phyloP scores from a whole-genome alignment of 2,113 vertebrate genomes.

The Nothocercus julius region DNA sequence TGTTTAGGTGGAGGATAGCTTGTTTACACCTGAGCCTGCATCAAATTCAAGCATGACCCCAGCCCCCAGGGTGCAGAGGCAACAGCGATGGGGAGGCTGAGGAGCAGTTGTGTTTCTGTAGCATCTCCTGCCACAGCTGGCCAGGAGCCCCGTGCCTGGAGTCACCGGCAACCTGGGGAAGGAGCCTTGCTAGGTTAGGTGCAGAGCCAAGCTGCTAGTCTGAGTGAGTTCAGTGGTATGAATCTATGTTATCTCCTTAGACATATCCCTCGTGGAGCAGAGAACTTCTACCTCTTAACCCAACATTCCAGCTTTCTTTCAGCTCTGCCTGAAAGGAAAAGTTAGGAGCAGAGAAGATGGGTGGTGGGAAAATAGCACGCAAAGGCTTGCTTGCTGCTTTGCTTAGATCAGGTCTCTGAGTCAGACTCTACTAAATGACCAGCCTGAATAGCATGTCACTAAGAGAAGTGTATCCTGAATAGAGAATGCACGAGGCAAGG shows the following conservation, averaged over 20 bases:
- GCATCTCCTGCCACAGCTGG: neutral
- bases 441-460: neutral
- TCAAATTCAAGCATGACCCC: neutral
- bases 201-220: neutral
- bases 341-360: neutral
- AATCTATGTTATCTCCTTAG: neutral
- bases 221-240: neutral
- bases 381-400: slow-evolving; percentile 14
- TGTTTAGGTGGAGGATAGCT: neutral
- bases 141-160: neutral
- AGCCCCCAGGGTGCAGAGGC: neutral
- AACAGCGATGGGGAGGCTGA: neutral
- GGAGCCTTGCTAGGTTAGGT: neutral
- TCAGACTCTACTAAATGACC: rapidly evolving
- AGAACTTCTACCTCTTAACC: neutral
- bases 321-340: neutral
- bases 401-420: neutral
- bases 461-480: neutral
- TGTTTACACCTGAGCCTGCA: neutral
- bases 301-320: neutral
- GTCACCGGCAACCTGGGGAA: neutral
- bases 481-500: neutral
- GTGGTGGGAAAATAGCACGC: neutral
- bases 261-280: rapidly evolving
- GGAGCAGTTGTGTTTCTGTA: neutral